Evolutionary conservation across 2,888 invertebrate species (phyloP), one percentile per base, ranked within the genome.

Genomic region (Philhelius pedissequus): DNA sequence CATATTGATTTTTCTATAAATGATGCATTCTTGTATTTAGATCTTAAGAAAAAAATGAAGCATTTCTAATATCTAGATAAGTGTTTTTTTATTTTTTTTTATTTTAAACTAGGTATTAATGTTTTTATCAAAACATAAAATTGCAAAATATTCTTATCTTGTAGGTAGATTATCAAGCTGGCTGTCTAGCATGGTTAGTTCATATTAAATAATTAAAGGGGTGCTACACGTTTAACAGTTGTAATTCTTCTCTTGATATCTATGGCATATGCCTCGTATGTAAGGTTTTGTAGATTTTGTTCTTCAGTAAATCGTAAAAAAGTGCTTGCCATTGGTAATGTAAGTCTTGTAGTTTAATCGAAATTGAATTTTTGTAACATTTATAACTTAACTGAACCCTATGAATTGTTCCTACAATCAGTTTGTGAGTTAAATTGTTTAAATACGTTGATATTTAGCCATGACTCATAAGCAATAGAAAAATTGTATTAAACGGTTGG

Each of bases 1-100:
- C n/a, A n/a, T n/a, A 62, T 62, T 62, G 62, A 62, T 62, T 62
- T 62, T 56, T 56, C 18, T 32, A 50, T 6, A 22, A 62, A 15
- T 25, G 32, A 56, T 66, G 50, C 35, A 50, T 32, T 27, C 9
- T 22, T 32, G 27, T 20, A 48, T 15, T 1, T 7, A 15, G 22
- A 22, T 64, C 54, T 45, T 9, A 18, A 18, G 54, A 15, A 18
- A 32, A 20, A 20, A 0, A 0, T 18, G 7, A 32, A 54, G 32
- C 13, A 54, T 11, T 11, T 20, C 4, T 5, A 13, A 13, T 11
- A 48, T 11, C 3, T 6, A 13, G n/a, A n/a, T n/a, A n/a, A 4
- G 5, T 6, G 1, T 48, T 22, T 48, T 13, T 22, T 20, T n/a
- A n/a, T n/a, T n/a, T n/a, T n/a, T n/a, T n/a, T n/a, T n/a, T n/a